Percentiles rank a stretch among this genome's conserved stretches.
phyloP scores from a whole-genome alignment of 2,113 vertebrate genomes.

The Semnornis frantzii region DNA sequence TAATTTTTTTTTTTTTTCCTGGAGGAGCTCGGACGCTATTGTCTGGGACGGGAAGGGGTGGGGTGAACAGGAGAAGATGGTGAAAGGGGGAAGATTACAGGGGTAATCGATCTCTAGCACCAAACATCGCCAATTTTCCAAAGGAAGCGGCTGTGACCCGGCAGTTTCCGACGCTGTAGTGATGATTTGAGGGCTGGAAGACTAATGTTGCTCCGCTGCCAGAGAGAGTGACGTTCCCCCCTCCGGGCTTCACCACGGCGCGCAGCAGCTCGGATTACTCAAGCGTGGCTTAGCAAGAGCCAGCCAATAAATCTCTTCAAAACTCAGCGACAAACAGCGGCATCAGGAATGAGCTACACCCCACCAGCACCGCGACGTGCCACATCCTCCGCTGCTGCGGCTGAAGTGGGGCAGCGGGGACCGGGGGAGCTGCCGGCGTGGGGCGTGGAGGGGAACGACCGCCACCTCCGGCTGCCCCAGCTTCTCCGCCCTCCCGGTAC shows the following conservation, averaged over 20 bases:
- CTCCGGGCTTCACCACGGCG: conserved; percentile 77
- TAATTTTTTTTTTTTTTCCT: conserved; percentile 23
- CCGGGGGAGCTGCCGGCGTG: neutral
- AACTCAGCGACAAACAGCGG: conserved; percentile 51
- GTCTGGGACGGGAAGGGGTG: conserved; percentile 59
- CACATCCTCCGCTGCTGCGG: neutral
- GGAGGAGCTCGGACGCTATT: conserved; percentile 67
- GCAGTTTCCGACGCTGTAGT: conserved; percentile 75
- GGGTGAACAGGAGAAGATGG: conserved; percentile 20
- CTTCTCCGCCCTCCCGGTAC: neutral
- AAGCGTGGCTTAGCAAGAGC: conserved; percentile 71
- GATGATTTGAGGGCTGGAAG: conserved; percentile 72
- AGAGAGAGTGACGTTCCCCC: conserved; percentile 78
- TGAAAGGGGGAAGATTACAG: conserved; percentile 53
- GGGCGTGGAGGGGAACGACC: neutral
- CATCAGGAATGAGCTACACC: conserved; percentile 39
- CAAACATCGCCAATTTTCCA: conserved; percentile 83
- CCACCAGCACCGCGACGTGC: neutral
- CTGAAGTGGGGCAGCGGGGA: neutral
- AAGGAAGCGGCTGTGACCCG: conserved; percentile 79
- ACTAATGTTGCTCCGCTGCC: conserved; percentile 76
- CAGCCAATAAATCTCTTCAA: conserved; percentile 70
- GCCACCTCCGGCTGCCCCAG: neutral
- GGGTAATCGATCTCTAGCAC: conserved; percentile 77
- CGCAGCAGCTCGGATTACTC: conserved; percentile 80